A percentile compares a stretch with the other conserved stretches of the same genome.
Conservation (phyloP, 37 sponge, comb jelly and placozoan genomes). For the Beroe ovata region DNA sequence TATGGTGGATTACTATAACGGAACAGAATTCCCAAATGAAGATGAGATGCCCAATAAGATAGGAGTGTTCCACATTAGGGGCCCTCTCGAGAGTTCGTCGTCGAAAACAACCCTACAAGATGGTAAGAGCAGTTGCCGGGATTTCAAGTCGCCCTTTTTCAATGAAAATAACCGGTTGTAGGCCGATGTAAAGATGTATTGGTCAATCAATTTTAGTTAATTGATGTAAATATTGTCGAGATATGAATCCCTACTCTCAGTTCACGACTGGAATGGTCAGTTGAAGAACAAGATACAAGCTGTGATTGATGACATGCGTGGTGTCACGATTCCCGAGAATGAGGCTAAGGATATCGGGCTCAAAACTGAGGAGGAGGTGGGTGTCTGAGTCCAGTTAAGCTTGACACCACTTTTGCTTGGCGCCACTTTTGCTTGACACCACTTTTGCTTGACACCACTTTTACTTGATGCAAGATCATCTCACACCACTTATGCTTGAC, state of each 20-base stretch:
- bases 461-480: neutral
- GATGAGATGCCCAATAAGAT: conserved; percentile 91
- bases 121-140: conserved; percentile 22
- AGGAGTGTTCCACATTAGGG: conserved; percentile 77
- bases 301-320: conserved; percentile 36
- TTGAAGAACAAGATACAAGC: conserved; percentile 9
- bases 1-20: conserved; percentile 86
- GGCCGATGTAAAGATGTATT: too few species aligned
- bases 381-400: neutral
- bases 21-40: conserved; percentile 74
- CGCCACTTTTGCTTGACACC: neutral
- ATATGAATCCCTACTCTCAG: too few species aligned
- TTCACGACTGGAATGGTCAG: conserved; percentile 51
- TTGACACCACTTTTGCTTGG: neutral
- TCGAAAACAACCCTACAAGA: conserved; percentile 53
- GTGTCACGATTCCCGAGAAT: conserved; percentile 21
- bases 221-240: too few species aligned
- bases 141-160: neutral
- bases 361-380: conserved; percentile 59
- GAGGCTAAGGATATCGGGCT: conserved; percentile 42
- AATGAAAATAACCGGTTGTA: neutral
- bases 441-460: neutral
- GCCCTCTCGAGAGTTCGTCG: conserved; percentile 8
- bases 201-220: too few species aligned
- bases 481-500: neutral